Evolutionary conservation across 2,113 vertebrate genomes (phyloP).

Genomic region (Syrrhaptes paradoxus): DNA sequence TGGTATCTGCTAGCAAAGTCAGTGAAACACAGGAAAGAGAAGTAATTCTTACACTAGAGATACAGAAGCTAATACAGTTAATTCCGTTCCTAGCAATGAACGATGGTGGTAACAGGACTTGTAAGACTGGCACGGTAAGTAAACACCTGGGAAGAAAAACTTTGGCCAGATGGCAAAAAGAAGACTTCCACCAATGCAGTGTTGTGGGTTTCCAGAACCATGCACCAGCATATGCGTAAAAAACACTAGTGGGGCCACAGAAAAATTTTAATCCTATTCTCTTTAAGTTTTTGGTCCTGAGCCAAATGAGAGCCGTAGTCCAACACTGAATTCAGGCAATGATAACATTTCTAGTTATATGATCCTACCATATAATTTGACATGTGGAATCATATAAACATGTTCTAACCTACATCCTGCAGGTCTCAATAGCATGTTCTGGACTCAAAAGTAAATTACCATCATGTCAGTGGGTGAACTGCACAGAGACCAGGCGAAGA

Average conservation of each 20-base stretch:
- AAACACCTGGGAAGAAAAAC: background rate
- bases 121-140: background rate
- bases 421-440: background rate
- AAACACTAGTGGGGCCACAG: background rate
- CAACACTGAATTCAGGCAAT: background rate
- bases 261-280: background rate
- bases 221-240: fast-evolving
- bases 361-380: background rate
- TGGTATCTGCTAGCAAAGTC: background rate
- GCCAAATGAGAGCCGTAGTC: background rate
- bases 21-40: background rate
- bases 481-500: background rate
- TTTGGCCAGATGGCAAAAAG: background rate
- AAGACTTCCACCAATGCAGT: background rate
- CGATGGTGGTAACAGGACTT: background rate
- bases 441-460: background rate
- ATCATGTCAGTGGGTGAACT: background rate
- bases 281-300: background rate
- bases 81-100: background rate
- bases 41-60: background rate
- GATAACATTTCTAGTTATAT: background rate
- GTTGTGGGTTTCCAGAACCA: background rate
- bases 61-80: background rate
- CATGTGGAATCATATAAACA: background rate
- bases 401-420: background rate